These are phyloP conservation scores for Catonia carolina DNA, from an alignment of 2,888 invertebrate genomes.

Conservation along the genomic window DNA sequence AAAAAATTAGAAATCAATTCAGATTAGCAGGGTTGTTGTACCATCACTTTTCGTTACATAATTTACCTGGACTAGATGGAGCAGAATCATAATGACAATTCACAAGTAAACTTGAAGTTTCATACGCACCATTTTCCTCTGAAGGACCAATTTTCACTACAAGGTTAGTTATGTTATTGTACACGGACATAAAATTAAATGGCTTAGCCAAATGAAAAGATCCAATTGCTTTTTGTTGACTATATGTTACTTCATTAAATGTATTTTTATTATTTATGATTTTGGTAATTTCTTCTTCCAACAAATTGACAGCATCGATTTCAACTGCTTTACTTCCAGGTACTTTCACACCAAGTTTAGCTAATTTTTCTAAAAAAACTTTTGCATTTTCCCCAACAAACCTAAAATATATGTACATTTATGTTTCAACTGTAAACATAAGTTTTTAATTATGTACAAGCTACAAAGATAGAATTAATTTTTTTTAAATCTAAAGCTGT, in stretches of 20 bases:
- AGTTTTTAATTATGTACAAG: too few species aligned
- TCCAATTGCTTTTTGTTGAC: conserved; percentile 47
- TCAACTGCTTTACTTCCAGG: conserved; percentile 37
- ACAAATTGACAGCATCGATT: conserved; percentile 41
- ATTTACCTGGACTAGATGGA: conserved; percentile 30
- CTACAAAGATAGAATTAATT: too few species aligned
- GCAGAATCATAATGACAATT: conserved; percentile 54
- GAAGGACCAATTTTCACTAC: conserved; percentile 44
- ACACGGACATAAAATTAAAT: conserved; percentile 41
- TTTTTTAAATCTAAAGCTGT: too few species aligned
- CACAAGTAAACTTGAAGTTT: conserved; percentile 43
- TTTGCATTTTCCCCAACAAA: conserved; percentile 36
- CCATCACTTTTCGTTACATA: too few species aligned
- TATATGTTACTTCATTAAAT: conserved; percentile 39
- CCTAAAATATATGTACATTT: conserved; percentile 11
- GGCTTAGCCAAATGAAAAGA: conserved; percentile 46
- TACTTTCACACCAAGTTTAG: conserved; percentile 35
- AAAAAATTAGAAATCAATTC: too few species aligned
- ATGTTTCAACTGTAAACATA: too few species aligned
- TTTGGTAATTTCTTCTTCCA: conserved; percentile 38
- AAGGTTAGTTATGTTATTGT: conserved; percentile 43
- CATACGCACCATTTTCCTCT: neutral
- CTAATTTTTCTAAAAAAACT: conserved; percentile 30
- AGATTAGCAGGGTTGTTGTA: too few species aligned
- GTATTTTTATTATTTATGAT: conserved; percentile 30